Base-by-base conservation (phyloP, 2,113 vertebrate species). In the Sitta europaea region DNA sequence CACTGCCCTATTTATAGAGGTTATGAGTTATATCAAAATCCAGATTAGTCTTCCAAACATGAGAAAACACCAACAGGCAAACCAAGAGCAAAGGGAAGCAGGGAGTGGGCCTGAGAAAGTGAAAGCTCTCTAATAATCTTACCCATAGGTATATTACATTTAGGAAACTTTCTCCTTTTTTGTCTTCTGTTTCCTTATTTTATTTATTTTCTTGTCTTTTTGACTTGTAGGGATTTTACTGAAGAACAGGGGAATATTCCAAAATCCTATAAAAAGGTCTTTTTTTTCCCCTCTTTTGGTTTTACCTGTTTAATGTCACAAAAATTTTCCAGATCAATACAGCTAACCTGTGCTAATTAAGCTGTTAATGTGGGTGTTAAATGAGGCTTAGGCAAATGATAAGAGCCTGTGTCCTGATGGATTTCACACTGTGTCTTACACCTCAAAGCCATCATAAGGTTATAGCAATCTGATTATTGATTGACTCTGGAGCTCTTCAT, bases 321-420 rank as follows among this genome's bases (percentile, higher is more conserved):
- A 72, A 50, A 11, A 36, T 75, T 81, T 88, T 92, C 42, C 58
- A 70, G 78, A 92, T 82, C 62, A 61, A 33, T 72, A 76, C 19
- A 72, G 42, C 45, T 79, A 90, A 81, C 84, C 70, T 87, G n/a
- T 61, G n/a, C 70, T 75, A 89, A 90, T 89, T 84, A 87, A 89
- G 31, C 38, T 9, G 1, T 85, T 97, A 47, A 70, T 61, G 21
- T 54, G 33, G 38, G 42, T 90, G 54, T 57, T 77, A 94, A 95
- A 90, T 72, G 76, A 78, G 55, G 43, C 72, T 95, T 92, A 74
- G 48, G 55, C 29, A 81, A 75, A 68, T 67, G 22, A 70, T 75
- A 76, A 70, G 14, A 83, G 8, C 28, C 51, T 10, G 0, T 77
- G 43, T 77, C 80, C 80, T 80, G 65, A n/a, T 81, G 68, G 87